These are phyloP conservation scores for Mus caroli DNA, from an alignment of 2,797 vertebrate species.

Conservation along the genomic window DNA sequence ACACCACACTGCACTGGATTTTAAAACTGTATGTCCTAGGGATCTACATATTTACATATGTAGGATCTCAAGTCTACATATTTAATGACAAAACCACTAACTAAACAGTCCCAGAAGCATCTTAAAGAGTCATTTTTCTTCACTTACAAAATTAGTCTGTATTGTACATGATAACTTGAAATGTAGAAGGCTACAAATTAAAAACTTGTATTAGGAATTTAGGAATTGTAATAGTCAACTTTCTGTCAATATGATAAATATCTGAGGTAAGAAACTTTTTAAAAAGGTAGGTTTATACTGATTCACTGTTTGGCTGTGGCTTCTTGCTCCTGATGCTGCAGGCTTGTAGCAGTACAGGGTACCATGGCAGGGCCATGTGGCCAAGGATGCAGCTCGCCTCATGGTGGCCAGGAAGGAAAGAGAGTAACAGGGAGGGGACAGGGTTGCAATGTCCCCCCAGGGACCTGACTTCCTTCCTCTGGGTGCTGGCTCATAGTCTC, in stretches of 20 bases:
- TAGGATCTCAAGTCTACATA: background rate
- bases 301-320: background rate
- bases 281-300: background rate
- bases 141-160: background rate
- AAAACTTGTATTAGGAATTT: slow-evolving; percentile 35
- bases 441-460: background rate
- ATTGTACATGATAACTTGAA: slow-evolving; percentile 10
- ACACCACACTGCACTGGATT: background rate
- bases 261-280: background rate
- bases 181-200: background rate
- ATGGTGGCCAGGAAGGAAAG: background rate
- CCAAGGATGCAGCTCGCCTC: background rate
- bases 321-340: background rate
- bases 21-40: background rate
- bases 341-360: background rate
- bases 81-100: background rate
- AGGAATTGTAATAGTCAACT: background rate
- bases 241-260: background rate
- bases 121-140: background rate
- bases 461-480: background rate
- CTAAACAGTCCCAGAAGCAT: background rate
- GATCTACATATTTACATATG: background rate
- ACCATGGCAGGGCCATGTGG: too few relatives aligned
- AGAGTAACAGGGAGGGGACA: background rate
- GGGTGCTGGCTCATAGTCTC: background rate